A percentile compares a stretch with the other conserved stretches of the same genome.
These are phyloP conservation scores for Lamprotornis superbus DNA, from an alignment of 2,113 vertebrate genomes.

Conservation along the genomic window DNA sequence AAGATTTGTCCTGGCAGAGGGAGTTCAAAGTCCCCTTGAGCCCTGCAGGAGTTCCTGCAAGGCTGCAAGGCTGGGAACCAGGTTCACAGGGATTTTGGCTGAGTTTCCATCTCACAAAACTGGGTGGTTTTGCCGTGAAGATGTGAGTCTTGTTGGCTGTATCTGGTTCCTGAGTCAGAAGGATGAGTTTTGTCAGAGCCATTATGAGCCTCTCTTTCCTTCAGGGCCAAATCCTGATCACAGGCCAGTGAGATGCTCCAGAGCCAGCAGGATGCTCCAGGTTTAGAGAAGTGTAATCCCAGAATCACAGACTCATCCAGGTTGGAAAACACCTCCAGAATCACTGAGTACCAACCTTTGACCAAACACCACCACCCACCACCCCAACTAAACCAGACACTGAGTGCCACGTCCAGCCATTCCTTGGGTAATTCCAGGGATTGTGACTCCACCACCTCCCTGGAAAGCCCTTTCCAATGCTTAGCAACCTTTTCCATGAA, in stretches of 20 bases:
- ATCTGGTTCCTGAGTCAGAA: background rate
- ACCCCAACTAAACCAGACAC: background rate
- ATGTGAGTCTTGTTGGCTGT: background rate
- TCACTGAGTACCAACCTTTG: background rate
- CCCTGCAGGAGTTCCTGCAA: background rate
- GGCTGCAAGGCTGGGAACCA: background rate
- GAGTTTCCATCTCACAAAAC: background rate
- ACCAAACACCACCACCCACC: background rate
- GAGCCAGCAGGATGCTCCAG: background rate
- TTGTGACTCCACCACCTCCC: background rate
- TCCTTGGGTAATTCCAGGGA: background rate
- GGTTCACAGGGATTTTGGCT: background rate
- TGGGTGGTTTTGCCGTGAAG: background rate
- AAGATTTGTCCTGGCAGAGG: background rate
- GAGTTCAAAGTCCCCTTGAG: background rate
- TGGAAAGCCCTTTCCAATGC: background rate
- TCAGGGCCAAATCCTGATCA: background rate
- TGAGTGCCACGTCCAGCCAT: background rate
- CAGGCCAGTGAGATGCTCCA: fast-evolving
- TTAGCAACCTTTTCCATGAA: background rate
- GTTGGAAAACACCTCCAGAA: background rate
- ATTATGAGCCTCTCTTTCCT: background rate
- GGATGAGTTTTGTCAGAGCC: background rate
- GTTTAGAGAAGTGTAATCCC: background rate
- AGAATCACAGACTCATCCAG: background rate